phyloP scores from a whole-genome alignment of 1,140 invertebrate genomes.

The Galleria mellonella region DNA sequence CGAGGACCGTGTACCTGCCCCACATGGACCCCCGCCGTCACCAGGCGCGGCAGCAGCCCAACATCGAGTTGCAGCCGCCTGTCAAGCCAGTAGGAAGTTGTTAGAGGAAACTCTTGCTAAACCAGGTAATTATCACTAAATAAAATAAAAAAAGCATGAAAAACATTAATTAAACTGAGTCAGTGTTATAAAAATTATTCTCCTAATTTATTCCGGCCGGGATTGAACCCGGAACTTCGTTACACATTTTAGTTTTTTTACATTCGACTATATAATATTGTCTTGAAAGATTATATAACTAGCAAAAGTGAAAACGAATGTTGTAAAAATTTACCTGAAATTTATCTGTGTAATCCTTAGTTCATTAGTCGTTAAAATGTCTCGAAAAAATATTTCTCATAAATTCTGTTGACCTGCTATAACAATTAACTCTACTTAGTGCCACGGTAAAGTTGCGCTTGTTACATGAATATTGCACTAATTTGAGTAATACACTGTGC shows the following conservation, averaged over 20 bases:
- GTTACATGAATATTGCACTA: neutral
- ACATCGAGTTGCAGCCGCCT: conserved; percentile 48
- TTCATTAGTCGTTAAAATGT: neutral
- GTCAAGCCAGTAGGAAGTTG: conserved; percentile 76
- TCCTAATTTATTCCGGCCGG: too few relatives aligned
- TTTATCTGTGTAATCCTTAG: too few relatives aligned
- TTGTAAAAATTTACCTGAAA: too few relatives aligned
- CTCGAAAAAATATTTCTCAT: neutral
- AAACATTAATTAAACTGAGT: too few relatives aligned
- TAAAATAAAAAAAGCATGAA: too few relatives aligned
- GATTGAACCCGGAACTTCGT: too few relatives aligned
- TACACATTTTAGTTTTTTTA: too few relatives aligned
- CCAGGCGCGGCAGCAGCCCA: conserved; percentile 58
- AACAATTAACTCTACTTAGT: conserved; percentile 7
- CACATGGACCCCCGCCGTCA: conserved; percentile 64
- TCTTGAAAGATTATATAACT: too few relatives aligned
- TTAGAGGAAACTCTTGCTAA: conserved; percentile 86
- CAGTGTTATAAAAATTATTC: too few relatives aligned
- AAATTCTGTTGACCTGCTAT: neutral
- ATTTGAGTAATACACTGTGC: conserved; percentile 2
- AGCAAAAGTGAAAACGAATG: too few relatives aligned
- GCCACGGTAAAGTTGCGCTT: neutral
- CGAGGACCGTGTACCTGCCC: conserved; percentile 48
- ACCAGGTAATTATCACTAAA: conserved; percentile 64
- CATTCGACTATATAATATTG: too few relatives aligned